phyloP scores from a whole-genome alignment of 2,113 vertebrate genomes.

The Ranitomeya variabilis region DNA sequence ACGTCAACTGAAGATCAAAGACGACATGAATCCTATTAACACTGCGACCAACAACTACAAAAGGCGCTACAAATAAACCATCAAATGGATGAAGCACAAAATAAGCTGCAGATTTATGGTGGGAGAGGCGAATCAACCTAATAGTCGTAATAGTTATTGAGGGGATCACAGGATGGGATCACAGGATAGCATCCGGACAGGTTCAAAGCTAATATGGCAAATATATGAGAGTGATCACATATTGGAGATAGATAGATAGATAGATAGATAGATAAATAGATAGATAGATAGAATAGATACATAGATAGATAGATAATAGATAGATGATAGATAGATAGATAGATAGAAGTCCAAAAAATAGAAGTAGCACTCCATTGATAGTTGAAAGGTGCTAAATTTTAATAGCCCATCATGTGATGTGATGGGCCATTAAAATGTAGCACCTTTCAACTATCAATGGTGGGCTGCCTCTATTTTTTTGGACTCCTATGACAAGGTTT shows the following conservation, averaged over 20 bases:
- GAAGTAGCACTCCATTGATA: too few species aligned
- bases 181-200: neutral
- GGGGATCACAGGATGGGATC: neutral
- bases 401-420: too few species aligned
- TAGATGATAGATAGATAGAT: neutral
- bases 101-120: neutral
- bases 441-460: too few species aligned
- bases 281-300: neutral
- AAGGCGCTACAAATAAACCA: neutral
- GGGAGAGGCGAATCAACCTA: neutral
- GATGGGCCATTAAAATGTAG: too few species aligned
- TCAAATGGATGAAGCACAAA: neutral
- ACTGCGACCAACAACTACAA: neutral
- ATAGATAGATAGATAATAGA: constrained; percentile 11
- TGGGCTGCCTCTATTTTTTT: too few species aligned
- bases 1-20: neutral
- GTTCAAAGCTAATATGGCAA: neutral
- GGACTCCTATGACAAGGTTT: too few species aligned
- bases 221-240: too few species aligned
- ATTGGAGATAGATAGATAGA: too few species aligned
- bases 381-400: too few species aligned
- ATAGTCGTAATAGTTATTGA: neutral
- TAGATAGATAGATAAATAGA: too few species aligned
- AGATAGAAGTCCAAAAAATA: too few species aligned
- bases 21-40: neutral